Base-by-base conservation (phyloP, 1,140 invertebrate species). In the Nautilus pompilius region DNA sequence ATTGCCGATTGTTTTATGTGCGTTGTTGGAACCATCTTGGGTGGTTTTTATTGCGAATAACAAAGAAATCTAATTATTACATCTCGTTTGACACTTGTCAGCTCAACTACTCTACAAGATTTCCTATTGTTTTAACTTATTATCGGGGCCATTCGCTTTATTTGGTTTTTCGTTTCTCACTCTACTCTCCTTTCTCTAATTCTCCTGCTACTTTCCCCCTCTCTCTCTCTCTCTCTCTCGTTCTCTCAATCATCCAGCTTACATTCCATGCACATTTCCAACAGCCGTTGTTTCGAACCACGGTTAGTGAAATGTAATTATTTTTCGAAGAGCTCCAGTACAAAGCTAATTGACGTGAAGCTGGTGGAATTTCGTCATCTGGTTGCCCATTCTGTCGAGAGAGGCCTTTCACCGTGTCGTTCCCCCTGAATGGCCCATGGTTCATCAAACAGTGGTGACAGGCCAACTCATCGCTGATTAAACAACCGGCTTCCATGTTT, bases 141-240 rank as follows among this genome's bases (percentile, higher is more conserved):
- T n/a, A n/a, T n/a, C n/a, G n/a, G n/a, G n/a, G n/a, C n/a, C n/a
- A n/a, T n/a, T n/a, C n/a, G n/a, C 8, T 41, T 41, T 41, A 10
- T n/a, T 41, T 41, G 8, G 8, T 41, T 41, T 54, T 34, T 34
- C 45, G 17, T 51, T 30, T 36, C 22, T 36, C 57, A 36, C 41
- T 32, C 28, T 62, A 29, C 51, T 34, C 34, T 36, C 34, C 58
- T 61, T 36, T 41, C 32, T 36, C 32, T 63, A 32, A 26, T 24
- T 3, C n/a, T 45, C 30, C 26, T 33, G 28, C 34, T 13, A 17
- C 36, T 57, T 30, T 28, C 60, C 20, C 51, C 8, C 32, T 64
- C 66, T 60, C 64, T 41, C n/a, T 41, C 36, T 41, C 36, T 41
- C 36, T 41, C 36, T 41, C n/a, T 41, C 36, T 41, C 36, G 8